Percentiles rank a stretch among this genome's conserved stretches.
Evolutionary conservation across 2,113 vertebrate species (phyloP).

Genomic region (Xyliphius kryptos): DNA sequence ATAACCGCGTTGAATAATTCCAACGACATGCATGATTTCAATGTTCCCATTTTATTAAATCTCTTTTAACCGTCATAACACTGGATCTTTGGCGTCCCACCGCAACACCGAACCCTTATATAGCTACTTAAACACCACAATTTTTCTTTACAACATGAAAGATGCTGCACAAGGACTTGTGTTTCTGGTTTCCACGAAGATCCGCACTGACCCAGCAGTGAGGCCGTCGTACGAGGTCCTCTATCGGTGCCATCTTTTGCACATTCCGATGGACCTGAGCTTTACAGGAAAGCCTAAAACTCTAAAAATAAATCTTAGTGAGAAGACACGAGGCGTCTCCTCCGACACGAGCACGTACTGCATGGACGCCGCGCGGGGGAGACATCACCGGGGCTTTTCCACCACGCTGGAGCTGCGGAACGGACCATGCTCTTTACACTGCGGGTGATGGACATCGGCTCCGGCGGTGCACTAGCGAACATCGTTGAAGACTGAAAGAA

Average conservation of each 20-base stretch:
- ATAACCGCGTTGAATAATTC: neutral
- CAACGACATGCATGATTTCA: conserved; percentile 10
- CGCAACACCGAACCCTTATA: conserved; percentile 44
- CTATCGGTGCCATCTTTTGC: neutral
- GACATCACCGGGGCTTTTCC: neutral
- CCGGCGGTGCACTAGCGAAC: too few species aligned
- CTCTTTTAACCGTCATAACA: conserved; percentile 44
- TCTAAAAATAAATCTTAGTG: conserved; percentile 22
- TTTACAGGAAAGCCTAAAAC: conserved; percentile 24
- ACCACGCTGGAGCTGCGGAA: too few species aligned
- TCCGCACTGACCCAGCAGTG: conserved; percentile 40
- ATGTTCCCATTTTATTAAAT: conserved; percentile 43
- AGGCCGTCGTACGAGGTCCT: conserved; percentile 13
- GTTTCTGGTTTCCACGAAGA: conserved; percentile 25
- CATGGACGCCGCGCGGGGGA: neutral
- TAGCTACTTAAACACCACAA: conserved; percentile 31
- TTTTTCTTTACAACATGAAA: too few species aligned
- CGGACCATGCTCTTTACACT: too few species aligned
- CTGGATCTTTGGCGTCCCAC: conserved; percentile 54
- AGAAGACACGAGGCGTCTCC: conserved; percentile 19
- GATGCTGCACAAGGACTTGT: conserved; percentile 22
- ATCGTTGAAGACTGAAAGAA: too few species aligned
- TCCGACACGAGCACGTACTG: conserved; percentile 21
- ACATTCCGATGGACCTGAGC: conserved; percentile 1
- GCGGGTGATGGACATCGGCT: too few species aligned